Percentiles rank a stretch among this genome's conserved stretches.
Conservation (phyloP, 2,797 vertebrate species). For the Cygnus olor region DNA sequence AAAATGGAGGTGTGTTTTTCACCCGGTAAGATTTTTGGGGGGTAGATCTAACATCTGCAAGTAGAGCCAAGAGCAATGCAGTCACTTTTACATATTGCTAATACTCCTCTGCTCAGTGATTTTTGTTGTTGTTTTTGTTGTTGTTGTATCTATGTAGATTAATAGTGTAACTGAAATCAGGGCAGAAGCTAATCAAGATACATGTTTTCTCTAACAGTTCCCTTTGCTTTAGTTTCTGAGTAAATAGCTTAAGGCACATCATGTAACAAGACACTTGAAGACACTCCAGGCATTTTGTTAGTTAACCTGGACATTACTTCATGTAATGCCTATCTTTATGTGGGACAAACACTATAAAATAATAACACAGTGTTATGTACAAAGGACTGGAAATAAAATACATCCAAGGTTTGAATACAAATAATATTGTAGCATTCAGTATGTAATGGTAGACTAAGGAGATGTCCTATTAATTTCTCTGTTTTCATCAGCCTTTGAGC, state of each 20-base stretch:
- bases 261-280: not conserved
- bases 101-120: not conserved
- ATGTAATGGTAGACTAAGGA: not conserved
- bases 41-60: not conserved
- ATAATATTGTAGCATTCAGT: not conserved
- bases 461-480: not conserved
- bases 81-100: not conserved
- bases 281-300: not conserved
- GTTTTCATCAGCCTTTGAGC: not conserved
- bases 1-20: not conserved
- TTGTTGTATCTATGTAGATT: not conserved
- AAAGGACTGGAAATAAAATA: not conserved
- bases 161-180: not conserved
- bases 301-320: not conserved
- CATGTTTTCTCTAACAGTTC: not conserved
- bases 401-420: not conserved
- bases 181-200: not conserved
- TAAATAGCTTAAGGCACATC: not conserved
- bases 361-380: not conserved
- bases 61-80: not conserved
- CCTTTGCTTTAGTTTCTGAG: not conserved
- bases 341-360: not conserved
- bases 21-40: not conserved
- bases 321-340: not conserved
- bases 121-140: not conserved